Conservation (phyloP, 2,888 invertebrate species). For the Luperina nickerlii region DNA sequence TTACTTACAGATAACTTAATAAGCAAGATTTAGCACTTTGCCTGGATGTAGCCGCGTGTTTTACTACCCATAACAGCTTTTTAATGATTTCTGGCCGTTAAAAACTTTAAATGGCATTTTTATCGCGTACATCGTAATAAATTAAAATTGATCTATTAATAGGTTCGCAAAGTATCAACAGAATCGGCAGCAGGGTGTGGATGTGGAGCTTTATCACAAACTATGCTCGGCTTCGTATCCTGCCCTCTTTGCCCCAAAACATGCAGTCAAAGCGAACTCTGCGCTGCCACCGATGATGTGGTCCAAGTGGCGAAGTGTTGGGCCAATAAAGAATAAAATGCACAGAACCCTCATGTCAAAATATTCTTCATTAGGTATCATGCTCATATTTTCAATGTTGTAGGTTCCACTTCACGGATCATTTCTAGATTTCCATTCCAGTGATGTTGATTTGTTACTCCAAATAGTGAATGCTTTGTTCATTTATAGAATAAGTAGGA, state of each 20-base stretch:
- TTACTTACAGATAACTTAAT: slow-evolving; percentile 80
- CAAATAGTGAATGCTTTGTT: not conserved
- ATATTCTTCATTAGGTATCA: not conserved
- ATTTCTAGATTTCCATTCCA: not conserved
- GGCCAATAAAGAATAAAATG: too few species aligned
- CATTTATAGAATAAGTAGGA: not conserved
- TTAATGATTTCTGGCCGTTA: slow-evolving; percentile 74
- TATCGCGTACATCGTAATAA: slow-evolving; percentile 67
- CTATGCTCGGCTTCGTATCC: not conserved
- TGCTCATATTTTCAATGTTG: not conserved
- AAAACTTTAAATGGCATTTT: slow-evolving; percentile 66
- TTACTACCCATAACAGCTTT: slow-evolving; percentile 77
- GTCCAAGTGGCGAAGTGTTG: not conserved
- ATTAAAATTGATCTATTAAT: slow-evolving; percentile 68
- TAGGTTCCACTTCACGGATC: not conserved
- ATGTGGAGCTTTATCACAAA: not conserved
- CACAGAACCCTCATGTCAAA: not conserved
- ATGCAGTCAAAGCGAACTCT: not conserved
- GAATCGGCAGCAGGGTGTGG: not conserved
- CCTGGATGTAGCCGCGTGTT: slow-evolving; percentile 67
- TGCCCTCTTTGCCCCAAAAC: not conserved
- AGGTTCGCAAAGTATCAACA: slow-evolving; percentile 6
- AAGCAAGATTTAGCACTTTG: slow-evolving; percentile 77
- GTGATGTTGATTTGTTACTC: not conserved
- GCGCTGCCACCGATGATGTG: not conserved